Evolutionary conservation across 2,113 vertebrate species (phyloP).

Genomic region (Noctilio leporinus): DNA sequence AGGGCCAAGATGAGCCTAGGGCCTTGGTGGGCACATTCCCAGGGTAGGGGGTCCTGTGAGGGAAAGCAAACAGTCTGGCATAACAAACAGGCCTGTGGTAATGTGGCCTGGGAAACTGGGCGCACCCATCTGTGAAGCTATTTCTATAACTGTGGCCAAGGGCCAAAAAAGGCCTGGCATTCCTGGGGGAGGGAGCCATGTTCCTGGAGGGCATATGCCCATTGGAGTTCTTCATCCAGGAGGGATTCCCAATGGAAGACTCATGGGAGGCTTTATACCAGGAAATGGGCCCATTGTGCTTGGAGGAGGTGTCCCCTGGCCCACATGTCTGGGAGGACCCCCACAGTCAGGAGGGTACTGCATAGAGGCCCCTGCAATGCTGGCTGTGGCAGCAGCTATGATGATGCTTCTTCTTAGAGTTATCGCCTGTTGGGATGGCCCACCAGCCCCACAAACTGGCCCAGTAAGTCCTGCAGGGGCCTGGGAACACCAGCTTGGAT

Average conservation of each 20-base stretch:
- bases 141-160: neutral
- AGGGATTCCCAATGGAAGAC: slow-evolving; percentile 96
- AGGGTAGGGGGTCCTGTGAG: too few species aligned
- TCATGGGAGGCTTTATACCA: slow-evolving; percentile 96
- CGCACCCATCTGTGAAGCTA: too few species aligned
- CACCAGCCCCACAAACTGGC: slow-evolving; percentile 94
- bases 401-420: slow-evolving; percentile 91
- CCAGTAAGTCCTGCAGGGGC: slow-evolving; percentile 94
- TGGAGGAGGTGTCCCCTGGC: slow-evolving; percentile 93
- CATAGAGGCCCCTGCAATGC: slow-evolving; percentile 93
- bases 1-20: too few species aligned
- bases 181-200: slow-evolving; percentile 96
- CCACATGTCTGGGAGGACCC: slow-evolving; percentile 92
- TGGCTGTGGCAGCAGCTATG: slow-evolving; percentile 91
- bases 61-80: neutral
- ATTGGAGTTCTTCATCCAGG: slow-evolving; percentile 94
- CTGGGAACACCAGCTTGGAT: slow-evolving; percentile 93
- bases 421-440: slow-evolving; percentile 99
- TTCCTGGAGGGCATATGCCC: slow-evolving; percentile 96
- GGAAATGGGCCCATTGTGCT: slow-evolving; percentile 99
- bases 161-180: neutral
- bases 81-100: too few species aligned
- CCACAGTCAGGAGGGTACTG: slow-evolving; percentile 92
- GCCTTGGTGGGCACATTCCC: too few species aligned
- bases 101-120: too few species aligned